These are phyloP conservation scores for Megaceryle maxima DNA, from an alignment of 2,113 vertebrate species.

Conservation along the genomic window DNA sequence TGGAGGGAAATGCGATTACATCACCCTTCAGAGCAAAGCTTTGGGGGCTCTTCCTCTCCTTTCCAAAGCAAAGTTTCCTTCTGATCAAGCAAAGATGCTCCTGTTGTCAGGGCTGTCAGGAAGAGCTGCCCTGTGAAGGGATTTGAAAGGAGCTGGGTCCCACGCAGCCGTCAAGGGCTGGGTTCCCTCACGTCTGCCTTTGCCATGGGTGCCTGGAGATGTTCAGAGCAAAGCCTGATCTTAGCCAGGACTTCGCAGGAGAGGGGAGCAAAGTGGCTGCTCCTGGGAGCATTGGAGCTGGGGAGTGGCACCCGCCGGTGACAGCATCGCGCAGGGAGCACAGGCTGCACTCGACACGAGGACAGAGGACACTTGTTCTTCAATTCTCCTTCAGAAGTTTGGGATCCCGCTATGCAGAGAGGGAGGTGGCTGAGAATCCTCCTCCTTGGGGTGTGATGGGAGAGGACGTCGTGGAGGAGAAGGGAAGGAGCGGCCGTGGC, in stretches of 20 bases:
- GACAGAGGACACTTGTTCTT: not conserved
- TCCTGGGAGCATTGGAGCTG: fast-evolving
- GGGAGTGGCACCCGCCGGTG: not conserved
- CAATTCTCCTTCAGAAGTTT: not conserved
- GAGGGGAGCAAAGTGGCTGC: not conserved
- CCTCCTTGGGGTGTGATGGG: not conserved
- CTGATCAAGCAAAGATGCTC: not conserved
- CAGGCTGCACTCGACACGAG: fast-evolving
- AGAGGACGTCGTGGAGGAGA: not conserved
- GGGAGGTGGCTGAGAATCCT: not conserved
- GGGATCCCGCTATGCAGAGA: not conserved
- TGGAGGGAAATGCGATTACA: not conserved
- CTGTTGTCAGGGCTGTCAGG: not conserved
- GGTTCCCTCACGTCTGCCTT: fast-evolving
- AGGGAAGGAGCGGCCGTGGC: fast-evolving
- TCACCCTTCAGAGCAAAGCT: not conserved
- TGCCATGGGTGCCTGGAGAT: fast-evolving
- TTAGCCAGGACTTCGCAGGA: not conserved
- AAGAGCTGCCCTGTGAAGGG: not conserved
- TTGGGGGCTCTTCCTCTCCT: not conserved
- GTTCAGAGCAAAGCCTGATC: not conserved
- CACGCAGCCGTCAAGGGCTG: not conserved
- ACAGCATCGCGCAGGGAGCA: not conserved
- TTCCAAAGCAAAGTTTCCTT: not conserved
- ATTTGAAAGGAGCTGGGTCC: not conserved